Evolutionary conservation across 2,888 invertebrate genomes (phyloP).

Genomic region (Cataglyphis albicans): DNA sequence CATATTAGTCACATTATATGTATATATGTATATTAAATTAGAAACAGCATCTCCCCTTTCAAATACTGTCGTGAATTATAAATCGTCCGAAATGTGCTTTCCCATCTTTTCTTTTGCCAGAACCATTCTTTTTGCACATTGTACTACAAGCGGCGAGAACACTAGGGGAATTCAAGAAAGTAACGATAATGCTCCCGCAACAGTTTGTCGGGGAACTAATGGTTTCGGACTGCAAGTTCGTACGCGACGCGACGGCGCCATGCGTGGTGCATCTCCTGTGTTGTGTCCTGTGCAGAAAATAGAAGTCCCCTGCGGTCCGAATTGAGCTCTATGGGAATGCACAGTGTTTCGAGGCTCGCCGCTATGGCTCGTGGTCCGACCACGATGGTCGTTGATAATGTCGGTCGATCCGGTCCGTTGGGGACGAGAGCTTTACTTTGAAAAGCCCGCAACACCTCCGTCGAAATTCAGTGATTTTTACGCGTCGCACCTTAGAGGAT

Average conservation of each 20-base stretch:
- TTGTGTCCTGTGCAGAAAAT: conserved; percentile 39
- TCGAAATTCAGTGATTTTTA: conserved; percentile 49
- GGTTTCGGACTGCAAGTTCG: conserved; percentile 40
- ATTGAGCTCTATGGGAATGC: conserved; percentile 39
- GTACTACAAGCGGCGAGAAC: conserved; percentile 19
- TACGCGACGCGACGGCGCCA: conserved; percentile 3
- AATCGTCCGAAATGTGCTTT: not conserved
- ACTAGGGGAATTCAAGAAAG: conserved; percentile 9
- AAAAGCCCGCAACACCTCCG: conserved; percentile 32
- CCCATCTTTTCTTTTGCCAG: not conserved
- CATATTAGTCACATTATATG: not conserved
- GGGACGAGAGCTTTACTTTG: conserved; percentile 58
- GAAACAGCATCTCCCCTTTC: not conserved
- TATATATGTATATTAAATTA: not conserved
- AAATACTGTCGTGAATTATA: conserved; percentile 14
- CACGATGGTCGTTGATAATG: conserved; percentile 58
- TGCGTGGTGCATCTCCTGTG: conserved; percentile 7
- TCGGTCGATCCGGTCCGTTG: conserved; percentile 49
- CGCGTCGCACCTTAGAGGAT: conserved; percentile 25
- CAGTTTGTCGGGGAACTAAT: conserved; percentile 50
- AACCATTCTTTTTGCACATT: not conserved
- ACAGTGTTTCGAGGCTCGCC: conserved; percentile 59
- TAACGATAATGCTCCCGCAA: conserved; percentile 39
- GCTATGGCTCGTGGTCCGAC: conserved; percentile 52
- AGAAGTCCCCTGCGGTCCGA: conserved; percentile 51